These are phyloP conservation scores for Phaethornis superciliosus DNA, from an alignment of 2,113 vertebrate species.

Conservation along the genomic window DNA sequence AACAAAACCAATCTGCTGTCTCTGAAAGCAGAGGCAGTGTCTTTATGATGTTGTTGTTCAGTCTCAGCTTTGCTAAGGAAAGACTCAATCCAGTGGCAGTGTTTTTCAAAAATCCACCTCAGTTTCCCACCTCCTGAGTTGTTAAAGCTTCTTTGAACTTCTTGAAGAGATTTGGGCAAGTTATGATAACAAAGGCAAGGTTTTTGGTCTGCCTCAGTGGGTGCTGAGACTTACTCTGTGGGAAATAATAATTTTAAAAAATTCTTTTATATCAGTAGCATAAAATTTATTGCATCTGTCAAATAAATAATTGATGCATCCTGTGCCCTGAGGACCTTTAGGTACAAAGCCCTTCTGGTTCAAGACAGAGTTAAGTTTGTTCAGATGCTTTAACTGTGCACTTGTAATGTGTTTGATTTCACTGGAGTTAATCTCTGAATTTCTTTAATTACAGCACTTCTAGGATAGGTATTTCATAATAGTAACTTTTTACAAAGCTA, in stretches of 20 bases:
- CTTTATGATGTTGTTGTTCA: neutral
- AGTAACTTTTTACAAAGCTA: neutral
- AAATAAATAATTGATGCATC: fast-evolving
- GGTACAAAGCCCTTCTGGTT: neutral
- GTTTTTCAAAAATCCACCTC: neutral
- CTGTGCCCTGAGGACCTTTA: fast-evolving
- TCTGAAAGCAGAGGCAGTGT: neutral
- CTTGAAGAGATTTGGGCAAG: neutral
- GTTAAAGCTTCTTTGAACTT: neutral
- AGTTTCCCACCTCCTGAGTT: neutral
- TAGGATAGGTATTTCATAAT: neutral
- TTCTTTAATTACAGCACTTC: fast-evolving
- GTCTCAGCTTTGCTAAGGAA: neutral
- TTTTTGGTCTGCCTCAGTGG: fast-evolving
- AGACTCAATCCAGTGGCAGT: neutral
- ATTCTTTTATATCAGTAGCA: neutral
- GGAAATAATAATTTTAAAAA: neutral
- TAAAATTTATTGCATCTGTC: neutral
- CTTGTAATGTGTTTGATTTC: neutral
- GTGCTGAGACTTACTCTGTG: neutral
- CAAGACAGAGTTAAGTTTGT: neutral
- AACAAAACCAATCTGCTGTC: neutral
- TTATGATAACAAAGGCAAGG: neutral
- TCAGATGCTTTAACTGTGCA: neutral
- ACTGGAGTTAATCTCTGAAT: neutral